Conservation (phyloP, 2,888 invertebrate species). For the Mamestra brassicae region DNA sequence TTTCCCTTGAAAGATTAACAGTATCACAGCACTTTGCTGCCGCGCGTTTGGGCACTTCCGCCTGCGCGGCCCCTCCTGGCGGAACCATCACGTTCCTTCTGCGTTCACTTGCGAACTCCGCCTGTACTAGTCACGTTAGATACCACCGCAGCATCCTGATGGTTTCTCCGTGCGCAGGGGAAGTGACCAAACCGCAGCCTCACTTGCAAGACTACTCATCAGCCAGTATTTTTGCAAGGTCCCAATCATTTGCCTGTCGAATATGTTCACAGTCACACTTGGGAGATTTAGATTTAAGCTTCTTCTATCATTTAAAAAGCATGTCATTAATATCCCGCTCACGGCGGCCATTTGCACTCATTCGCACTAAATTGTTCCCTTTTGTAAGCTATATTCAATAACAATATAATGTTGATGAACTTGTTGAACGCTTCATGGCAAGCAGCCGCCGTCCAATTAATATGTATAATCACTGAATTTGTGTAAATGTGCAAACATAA, state of each 20-base stretch:
- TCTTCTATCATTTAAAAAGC: conserved; percentile 87
- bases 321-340: conserved; percentile 87
- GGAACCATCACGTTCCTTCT: conserved; percentile 67
- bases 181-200: conserved; percentile 82
- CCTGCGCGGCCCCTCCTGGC: conserved; percentile 65
- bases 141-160: conserved; percentile 58
- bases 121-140: conserved; percentile 4
- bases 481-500: conserved; percentile 89
- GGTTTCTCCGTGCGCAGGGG: conserved; percentile 70
- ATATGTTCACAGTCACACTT: conserved; percentile 87
- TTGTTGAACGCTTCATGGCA: conserved; percentile 64
- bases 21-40: conserved; percentile 87
- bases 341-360: conserved; percentile 76
- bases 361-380: conserved; percentile 59
- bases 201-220: conserved; percentile 87
- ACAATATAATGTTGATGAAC: conserved; percentile 31
- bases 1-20: conserved; percentile 85
- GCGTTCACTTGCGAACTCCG: conserved; percentile 34
- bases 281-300: conserved; percentile 89
- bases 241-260: conserved; percentile 88
- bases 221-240: conserved; percentile 87
- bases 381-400: conserved; percentile 38
- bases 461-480: conserved; percentile 84
- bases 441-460: conserved; percentile 76
- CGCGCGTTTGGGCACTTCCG: conserved; percentile 81